Conservation (phyloP, 2,113 vertebrate genomes). For the Silurus meridionalis region DNA sequence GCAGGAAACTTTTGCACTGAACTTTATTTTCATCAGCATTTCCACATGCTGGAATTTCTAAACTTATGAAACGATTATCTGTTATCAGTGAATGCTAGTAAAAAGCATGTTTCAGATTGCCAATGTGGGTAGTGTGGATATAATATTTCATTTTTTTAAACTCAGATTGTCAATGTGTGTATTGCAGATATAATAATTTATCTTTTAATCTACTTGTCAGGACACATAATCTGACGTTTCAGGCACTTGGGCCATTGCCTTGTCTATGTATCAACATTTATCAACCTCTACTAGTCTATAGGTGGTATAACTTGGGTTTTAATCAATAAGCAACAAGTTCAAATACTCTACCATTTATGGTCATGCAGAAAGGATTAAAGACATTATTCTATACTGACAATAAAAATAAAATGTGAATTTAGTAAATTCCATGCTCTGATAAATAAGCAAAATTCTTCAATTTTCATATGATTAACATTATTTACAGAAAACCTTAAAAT, state of each 20-base stretch:
- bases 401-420: too few relatives aligned
- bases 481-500: not conserved
- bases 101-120: not conserved
- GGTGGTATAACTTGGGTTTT: too few relatives aligned
- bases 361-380: too few relatives aligned
- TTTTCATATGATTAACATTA: slow-evolving; percentile 4
- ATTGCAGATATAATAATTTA: not conserved
- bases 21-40: not conserved
- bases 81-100: not conserved
- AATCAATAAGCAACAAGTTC: too few relatives aligned
- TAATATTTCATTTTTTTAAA: not conserved
- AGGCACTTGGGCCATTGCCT: not conserved
- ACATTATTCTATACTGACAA: too few relatives aligned
- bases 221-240: not conserved
- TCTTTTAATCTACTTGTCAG: not conserved
- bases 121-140: too few relatives aligned
- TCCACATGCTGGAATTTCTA: not conserved
- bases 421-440: not conserved
- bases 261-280: too few relatives aligned
- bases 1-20: not conserved
- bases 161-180: not conserved
- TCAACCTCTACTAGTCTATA: too few relatives aligned
- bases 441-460: not conserved
- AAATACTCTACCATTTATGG: too few relatives aligned
- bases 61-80: not conserved